These are phyloP conservation scores for Corythornis cristatus DNA, from an alignment of 2,113 vertebrate species.

Conservation along the genomic window DNA sequence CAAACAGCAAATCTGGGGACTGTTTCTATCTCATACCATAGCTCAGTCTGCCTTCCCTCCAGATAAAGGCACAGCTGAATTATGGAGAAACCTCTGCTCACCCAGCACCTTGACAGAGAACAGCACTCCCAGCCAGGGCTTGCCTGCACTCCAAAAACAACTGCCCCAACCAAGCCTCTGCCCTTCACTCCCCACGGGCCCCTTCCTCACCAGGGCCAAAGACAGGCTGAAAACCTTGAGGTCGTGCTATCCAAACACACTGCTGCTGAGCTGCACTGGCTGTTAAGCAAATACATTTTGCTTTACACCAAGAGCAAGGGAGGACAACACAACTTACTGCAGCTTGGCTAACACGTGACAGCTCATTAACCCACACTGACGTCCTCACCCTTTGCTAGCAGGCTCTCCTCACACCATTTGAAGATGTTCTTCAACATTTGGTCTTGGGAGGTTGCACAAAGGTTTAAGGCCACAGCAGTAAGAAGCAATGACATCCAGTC, in stretches of 20 bases:
- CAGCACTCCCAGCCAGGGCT: background rate
- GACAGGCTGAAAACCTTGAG: background rate
- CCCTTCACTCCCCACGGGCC: accelerated
- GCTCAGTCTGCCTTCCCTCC: background rate
- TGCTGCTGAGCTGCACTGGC: background rate
- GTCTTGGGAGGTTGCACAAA: background rate
- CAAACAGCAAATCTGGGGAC: background rate
- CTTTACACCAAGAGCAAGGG: background rate
- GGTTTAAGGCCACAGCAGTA: background rate
- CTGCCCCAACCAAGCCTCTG: accelerated
- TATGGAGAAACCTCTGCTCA: background rate
- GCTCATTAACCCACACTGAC: background rate
- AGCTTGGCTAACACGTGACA: background rate
- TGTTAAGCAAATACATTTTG: background rate
- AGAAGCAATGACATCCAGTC: background rate
- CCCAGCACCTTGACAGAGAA: background rate
- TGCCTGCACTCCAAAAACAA: background rate
- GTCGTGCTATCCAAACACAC: accelerated
- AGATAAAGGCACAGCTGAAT: background rate
- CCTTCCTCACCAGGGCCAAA: background rate
- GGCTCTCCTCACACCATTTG: background rate
- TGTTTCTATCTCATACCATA: accelerated
- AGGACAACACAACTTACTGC: background rate
- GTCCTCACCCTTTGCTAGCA: background rate
- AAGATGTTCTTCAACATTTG: background rate